phyloP scores from a whole-genome alignment of 2,888 invertebrate genomes.

The Napeogenes sylphis region DNA sequence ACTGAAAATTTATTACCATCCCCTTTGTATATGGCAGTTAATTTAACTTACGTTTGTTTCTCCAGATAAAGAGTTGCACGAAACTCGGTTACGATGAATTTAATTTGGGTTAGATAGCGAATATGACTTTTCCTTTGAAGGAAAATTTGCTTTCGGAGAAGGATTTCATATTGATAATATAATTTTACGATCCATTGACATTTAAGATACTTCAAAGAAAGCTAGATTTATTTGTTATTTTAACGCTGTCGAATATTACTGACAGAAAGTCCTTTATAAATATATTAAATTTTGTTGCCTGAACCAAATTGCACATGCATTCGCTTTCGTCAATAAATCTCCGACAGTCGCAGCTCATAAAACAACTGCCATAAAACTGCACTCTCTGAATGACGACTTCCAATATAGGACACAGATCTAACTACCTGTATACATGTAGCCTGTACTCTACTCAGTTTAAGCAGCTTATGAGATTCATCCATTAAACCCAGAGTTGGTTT shows the following conservation, averaged over 20 bases:
- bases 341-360: constrained; percentile 21
- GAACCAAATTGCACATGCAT: constrained; percentile 7
- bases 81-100: constrained; percentile 23
- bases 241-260: no score
- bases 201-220: no score
- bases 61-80: constrained; percentile 26
- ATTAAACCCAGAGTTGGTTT: not conserved
- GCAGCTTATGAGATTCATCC: not conserved
- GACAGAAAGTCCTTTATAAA: no score
- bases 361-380: constrained; percentile 20
- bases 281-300: no score
- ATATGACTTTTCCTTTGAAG: constrained; percentile 2
- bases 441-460: no score
- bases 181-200: no score
- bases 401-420: constrained; percentile 18
- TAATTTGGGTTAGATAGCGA: constrained; percentile 19
- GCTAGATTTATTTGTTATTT: no score
- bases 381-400: constrained; percentile 12
- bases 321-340: constrained; percentile 13
- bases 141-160: no score
- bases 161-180: no score
- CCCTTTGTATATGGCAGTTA: constrained; percentile 23
- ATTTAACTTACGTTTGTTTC: constrained; percentile 29
- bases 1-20: constrained; percentile 27
- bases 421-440: constrained; percentile 4